A percentile compares a stretch with the other conserved stretches of the same genome.
These are phyloP conservation scores for Anguilla obscura DNA, from an alignment of 2,797 vertebrate genomes.

Conservation along the genomic window DNA sequence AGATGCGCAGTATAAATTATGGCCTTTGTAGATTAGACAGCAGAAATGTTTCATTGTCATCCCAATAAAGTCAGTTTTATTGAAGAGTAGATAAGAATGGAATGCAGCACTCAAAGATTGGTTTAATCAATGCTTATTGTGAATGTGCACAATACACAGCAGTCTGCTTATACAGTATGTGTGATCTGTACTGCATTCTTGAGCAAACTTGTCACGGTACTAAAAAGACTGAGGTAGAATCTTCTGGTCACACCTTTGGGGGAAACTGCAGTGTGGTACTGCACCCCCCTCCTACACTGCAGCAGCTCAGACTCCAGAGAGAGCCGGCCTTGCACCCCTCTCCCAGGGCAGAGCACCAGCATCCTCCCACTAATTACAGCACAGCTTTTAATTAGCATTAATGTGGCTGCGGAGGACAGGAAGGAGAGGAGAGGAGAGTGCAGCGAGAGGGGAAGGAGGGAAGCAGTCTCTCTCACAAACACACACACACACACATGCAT, in stretches of 20 bases:
- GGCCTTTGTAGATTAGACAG: not conserved
- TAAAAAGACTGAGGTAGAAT: not conserved
- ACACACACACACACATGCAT: conserved; percentile 11
- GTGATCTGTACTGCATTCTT: not conserved
- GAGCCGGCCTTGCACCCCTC: conserved; percentile 39
- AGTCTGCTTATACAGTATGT: not conserved
- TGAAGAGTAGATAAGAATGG: not conserved
- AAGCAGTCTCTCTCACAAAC: conserved; percentile 43
- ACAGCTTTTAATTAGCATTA: conserved; percentile 61
- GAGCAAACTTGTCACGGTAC: not conserved
- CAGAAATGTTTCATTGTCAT: not conserved
- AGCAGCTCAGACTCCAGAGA: conserved; percentile 29
- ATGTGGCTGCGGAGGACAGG: conserved; percentile 31
- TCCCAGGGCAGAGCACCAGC: conserved; percentile 49
- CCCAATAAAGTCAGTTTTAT: not conserved
- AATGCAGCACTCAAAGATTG: not conserved
- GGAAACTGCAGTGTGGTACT: not conserved
- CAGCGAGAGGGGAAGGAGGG: not conserved
- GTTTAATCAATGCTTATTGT: not conserved
- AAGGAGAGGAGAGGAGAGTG: conserved; percentile 22
- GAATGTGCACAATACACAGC: not conserved
- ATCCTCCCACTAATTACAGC: conserved; percentile 55
- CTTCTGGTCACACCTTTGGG: not conserved
- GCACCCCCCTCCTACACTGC: not conserved
- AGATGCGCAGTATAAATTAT: not conserved